Evolutionary conservation across 2,113 vertebrate genomes (phyloP).

Genomic region (Lycaon pictus): DNA sequence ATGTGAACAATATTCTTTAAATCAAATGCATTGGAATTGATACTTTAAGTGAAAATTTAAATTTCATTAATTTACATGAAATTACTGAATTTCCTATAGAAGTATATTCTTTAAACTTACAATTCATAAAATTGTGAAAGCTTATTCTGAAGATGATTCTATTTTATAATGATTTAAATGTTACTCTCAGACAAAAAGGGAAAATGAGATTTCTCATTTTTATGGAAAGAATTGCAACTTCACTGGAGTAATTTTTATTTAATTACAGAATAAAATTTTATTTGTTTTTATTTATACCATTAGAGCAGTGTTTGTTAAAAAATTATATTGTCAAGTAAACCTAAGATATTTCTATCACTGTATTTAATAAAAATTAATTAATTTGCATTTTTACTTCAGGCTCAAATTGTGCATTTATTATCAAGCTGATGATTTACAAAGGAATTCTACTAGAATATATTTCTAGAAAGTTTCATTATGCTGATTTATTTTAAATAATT

Average conservation of each 20-base stretch:
- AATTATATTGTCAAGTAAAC: background rate
- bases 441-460: background rate
- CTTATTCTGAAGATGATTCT: background rate
- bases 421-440: background rate
- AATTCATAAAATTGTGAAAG: background rate
- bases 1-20: background rate
- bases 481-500: background rate
- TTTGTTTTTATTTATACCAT: background rate
- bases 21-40: background rate
- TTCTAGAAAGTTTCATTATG: background rate
- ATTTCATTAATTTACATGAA: background rate
- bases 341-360: background rate
- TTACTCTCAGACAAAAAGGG: background rate
- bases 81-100: background rate
- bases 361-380: constrained; percentile 35
- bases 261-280: background rate
- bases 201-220: background rate
- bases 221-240: background rate
- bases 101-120: constrained; percentile 7
- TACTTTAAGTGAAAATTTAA: background rate
- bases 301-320: background rate
- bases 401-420: background rate
- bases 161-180: background rate
- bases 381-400: background rate
- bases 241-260: background rate